A percentile compares a stretch with the other conserved stretches of the same genome.
These are phyloP conservation scores for Nothura maculosa DNA, from an alignment of 2,797 vertebrate genomes.

Conservation along the genomic window DNA sequence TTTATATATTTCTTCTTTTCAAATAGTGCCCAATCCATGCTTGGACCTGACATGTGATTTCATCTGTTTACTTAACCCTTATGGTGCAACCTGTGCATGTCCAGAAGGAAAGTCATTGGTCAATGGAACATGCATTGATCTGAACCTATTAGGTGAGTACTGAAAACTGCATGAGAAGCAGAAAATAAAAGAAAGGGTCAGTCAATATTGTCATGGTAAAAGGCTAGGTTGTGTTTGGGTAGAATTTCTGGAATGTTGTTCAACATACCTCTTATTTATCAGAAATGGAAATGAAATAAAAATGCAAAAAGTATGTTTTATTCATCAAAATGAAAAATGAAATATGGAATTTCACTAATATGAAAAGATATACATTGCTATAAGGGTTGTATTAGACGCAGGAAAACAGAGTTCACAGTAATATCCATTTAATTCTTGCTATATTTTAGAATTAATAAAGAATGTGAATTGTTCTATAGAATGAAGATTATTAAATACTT, in stretches of 20 bases:
- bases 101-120: conserved; percentile 94
- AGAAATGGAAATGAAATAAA: neutral
- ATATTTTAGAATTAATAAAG: neutral
- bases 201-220: neutral
- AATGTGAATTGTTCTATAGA: neutral
- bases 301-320: neutral
- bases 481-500: neutral
- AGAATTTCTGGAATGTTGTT: neutral
- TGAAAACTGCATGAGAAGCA: neutral
- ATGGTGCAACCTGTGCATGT: conserved; percentile 93
- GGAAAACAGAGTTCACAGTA: neutral
- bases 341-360: neutral
- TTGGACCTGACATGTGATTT: conserved; percentile 92
- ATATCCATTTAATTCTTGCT: neutral
- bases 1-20: neutral
- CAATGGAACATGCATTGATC: conserved; percentile 93
- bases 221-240: neutral
- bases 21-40: conserved; percentile 93
- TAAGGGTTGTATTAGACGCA: neutral
- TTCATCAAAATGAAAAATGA: neutral
- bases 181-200: neutral
- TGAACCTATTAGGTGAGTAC: conserved; percentile 87
- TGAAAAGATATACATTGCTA: neutral
- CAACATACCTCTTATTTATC: no score
- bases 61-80: conserved; percentile 96